Evolutionary conservation across 2,113 vertebrate species (phyloP).

Genomic region (Eurystomus gularis): DNA sequence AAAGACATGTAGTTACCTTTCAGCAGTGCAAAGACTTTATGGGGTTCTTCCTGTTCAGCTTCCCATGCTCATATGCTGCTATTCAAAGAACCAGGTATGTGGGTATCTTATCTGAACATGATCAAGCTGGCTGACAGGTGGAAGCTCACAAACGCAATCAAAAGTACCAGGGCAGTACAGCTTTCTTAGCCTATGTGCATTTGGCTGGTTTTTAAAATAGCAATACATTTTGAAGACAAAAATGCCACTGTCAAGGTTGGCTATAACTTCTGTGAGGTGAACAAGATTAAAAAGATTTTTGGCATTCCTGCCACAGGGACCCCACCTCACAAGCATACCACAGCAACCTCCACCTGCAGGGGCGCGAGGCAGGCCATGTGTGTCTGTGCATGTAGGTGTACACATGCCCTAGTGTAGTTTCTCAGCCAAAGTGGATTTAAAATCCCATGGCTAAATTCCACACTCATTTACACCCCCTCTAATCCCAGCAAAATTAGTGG

Average conservation of each 20-base stretch:
- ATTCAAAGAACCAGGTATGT: neutral
- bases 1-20: neutral
- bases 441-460: neutral
- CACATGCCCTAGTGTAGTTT: neutral
- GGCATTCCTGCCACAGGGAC: neutral
- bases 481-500: conserved; percentile 38
- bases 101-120: neutral
- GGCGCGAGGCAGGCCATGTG: fast-evolving
- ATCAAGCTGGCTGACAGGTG: conserved; percentile 14
- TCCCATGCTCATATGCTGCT: neutral
- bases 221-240: conserved; percentile 40
- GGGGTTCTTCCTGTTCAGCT: neutral
- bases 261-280: conserved; percentile 25
- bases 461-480: neutral
- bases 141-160: neutral
- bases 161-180: conserved; percentile 13
- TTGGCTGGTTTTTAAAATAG: conserved; percentile 37
- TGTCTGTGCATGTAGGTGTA: neutral
- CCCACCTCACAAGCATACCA: neutral
- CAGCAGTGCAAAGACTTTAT: neutral
- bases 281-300: conserved; percentile 25
- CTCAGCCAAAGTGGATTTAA: conserved; percentile 29
- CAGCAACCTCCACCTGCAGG: neutral
- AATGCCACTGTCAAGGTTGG: conserved; percentile 37
- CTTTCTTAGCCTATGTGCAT: conserved; percentile 57